phyloP scores from a whole-genome alignment of 2,113 vertebrate species.

The Gallinago undulata region DNA sequence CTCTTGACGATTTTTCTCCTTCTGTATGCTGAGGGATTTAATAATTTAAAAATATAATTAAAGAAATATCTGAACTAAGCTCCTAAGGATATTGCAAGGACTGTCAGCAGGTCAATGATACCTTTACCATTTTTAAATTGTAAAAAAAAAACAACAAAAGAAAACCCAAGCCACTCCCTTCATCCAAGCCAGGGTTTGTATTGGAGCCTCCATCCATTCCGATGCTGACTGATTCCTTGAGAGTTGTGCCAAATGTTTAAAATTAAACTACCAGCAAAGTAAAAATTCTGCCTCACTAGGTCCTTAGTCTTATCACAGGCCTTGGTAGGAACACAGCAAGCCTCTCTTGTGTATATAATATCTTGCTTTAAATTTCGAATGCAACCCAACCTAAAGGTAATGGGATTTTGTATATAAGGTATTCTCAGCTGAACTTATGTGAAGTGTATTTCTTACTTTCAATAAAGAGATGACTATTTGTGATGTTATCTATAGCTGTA shows the following conservation, averaged over 20 bases:
- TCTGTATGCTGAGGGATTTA: not conserved
- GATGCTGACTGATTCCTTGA: not conserved
- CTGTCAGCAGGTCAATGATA: not conserved
- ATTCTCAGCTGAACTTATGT: not conserved
- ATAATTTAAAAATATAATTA: not conserved
- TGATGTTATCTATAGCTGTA: not conserved
- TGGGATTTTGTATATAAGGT: conserved; percentile 26
- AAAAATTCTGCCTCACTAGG: not conserved
- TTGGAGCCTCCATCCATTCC: not conserved
- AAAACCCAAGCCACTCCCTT: not conserved
- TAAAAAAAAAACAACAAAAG: not conserved
- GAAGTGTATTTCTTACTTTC: not conserved
- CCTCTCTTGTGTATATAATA: not conserved
- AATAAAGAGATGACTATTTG: not conserved
- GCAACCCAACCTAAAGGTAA: not conserved
- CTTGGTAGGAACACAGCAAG: not conserved
- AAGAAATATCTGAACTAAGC: not conserved
- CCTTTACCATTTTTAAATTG: not conserved
- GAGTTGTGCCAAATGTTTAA: not conserved
- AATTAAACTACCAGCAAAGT: not conserved
- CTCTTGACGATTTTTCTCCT: not conserved
- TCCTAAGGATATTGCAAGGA: not conserved
- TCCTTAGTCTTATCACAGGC: not conserved
- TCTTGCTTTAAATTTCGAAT: conserved; percentile 17
- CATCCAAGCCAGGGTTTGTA: not conserved